Conservation (phyloP, 92 coral and sea anemone species). For the Pocillopora meandrina region DNA sequence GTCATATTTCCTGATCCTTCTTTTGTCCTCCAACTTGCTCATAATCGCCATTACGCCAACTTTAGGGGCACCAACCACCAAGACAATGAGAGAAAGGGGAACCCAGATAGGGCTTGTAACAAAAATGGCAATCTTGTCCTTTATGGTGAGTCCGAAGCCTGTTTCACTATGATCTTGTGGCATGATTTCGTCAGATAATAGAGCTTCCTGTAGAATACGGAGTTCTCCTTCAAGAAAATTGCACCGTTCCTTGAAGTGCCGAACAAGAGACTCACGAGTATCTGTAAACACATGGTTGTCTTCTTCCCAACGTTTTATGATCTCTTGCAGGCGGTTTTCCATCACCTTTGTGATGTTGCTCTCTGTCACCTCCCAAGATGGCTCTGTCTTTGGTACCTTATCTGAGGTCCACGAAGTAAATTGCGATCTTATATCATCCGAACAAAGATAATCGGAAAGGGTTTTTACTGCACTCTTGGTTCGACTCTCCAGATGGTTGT, state of each 20-base stretch:
- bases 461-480: not conserved
- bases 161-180: not conserved
- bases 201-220: slow-evolving; percentile 2
- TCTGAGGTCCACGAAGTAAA: slow-evolving; percentile 22
- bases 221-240: slow-evolving; percentile 21
- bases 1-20: not conserved
- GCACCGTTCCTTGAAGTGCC: slow-evolving; percentile 3
- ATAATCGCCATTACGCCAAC: slow-evolving; percentile 10
- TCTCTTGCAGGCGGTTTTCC: not conserved
- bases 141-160: not conserved
- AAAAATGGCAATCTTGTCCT: slow-evolving; percentile 3
- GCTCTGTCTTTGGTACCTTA: slow-evolving; percentile 13
- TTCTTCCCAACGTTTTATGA: slow-evolving; percentile 40
- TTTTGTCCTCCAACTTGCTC: slow-evolving; percentile 3
- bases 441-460: slow-evolving; percentile 5
- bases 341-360: slow-evolving; percentile 11
- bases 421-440: not conserved
- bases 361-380: slow-evolving; percentile 32
- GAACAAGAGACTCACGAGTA: slow-evolving; percentile 16
- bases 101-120: not conserved
- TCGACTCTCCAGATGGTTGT: not conserved
- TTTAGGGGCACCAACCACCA: slow-evolving; percentile 36
- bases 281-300: slow-evolving; percentile 15
- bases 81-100: not conserved
- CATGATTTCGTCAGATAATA: not conserved